phyloP scores from a whole-genome alignment of 2,113 vertebrate species.

The Myrmophylax atrothorax region DNA sequence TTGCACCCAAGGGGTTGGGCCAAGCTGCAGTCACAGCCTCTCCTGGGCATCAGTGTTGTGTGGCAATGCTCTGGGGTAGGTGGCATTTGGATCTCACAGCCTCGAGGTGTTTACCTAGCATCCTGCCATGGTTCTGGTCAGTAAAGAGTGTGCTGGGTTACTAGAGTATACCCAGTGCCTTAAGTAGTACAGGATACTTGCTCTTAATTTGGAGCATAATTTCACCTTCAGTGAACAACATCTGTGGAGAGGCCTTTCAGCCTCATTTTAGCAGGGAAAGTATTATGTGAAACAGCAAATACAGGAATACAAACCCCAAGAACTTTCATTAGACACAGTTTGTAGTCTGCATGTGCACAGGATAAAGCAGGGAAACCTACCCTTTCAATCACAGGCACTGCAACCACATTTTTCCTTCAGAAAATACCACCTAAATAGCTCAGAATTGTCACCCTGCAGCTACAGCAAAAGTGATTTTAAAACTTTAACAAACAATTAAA shows the following conservation, averaged over 20 bases:
- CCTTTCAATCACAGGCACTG: not conserved
- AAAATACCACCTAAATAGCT: slow-evolving; percentile 32
- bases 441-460: slow-evolving; percentile 14
- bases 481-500: slow-evolving; percentile 30
- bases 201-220: not conserved
- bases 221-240: not conserved
- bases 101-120: rapidly evolving
- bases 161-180: not conserved
- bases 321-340: not conserved
- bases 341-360: not conserved
- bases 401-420: slow-evolving; percentile 34
- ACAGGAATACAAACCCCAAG: not conserved
- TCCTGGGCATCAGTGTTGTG: rapidly evolving
- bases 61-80: not conserved
- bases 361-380: not conserved
- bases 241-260: not conserved
- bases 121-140: not conserved
- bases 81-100: not conserved
- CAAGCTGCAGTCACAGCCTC: not conserved
- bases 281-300: not conserved
- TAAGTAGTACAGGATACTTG: not conserved
- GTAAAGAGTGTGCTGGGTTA: not conserved
- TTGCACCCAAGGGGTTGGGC: not conserved
- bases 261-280: not conserved
- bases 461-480: slow-evolving; percentile 6